Evolutionary conservation across 2,113 vertebrate species (phyloP).

Genomic region (Gnathonemus longibarbis): DNA sequence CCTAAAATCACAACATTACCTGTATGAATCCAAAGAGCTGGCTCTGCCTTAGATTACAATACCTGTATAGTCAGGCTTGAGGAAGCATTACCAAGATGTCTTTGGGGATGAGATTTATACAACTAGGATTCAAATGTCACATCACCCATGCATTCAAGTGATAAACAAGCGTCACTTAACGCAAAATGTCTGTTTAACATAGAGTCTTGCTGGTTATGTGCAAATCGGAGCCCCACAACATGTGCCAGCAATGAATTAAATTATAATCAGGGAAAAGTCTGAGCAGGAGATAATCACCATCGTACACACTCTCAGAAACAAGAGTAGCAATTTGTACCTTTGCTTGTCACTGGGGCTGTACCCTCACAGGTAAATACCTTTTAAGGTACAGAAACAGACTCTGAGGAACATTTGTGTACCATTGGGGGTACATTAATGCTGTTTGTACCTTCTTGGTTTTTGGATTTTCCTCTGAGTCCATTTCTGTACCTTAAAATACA

Average conservation of each 20-base stretch:
- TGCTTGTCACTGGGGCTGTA: background rate
- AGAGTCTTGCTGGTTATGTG: background rate
- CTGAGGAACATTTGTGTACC: background rate
- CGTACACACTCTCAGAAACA: background rate
- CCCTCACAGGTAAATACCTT: background rate
- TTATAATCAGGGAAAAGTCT: background rate
- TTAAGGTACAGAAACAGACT: background rate
- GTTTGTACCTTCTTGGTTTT: background rate
- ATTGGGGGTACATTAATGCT: background rate
- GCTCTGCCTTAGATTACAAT: background rate
- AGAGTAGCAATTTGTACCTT: background rate
- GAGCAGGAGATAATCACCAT: background rate
- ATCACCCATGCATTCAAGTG: background rate
- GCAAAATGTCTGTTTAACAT: background rate
- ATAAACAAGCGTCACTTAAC: background rate
- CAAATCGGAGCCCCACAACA: background rate
- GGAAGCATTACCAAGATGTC: background rate
- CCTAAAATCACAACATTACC: background rate
- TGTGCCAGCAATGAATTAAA: background rate
- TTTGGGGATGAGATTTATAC: background rate
- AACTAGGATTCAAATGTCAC: background rate
- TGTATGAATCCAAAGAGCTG: background rate
- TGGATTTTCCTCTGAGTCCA: background rate
- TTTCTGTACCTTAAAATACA: background rate
- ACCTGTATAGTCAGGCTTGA: background rate